Evolutionary conservation across 2,888 invertebrate genomes (phyloP).

Genomic region (Nomada flava): DNA sequence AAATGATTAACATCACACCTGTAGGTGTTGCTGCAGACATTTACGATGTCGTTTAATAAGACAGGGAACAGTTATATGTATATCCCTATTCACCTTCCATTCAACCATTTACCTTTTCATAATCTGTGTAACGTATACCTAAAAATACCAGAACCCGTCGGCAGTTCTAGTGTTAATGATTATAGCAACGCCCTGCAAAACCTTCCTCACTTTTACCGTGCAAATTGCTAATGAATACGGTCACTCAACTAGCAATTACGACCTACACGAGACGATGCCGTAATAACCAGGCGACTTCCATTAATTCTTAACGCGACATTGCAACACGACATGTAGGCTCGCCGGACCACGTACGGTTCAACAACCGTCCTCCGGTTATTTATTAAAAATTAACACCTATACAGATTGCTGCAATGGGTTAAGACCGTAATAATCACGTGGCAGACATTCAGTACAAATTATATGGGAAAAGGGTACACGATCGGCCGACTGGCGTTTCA

Average conservation of each 20-base stretch:
- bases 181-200: constrained; percentile 12
- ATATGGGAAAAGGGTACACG: constrained; percentile 3
- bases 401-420: constrained; percentile 37
- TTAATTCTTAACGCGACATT: constrained; percentile 55
- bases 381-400: constrained; percentile 54
- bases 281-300: constrained; percentile 50
- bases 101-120: too few relatives aligned
- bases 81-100: too few relatives aligned
- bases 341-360: constrained; percentile 38
- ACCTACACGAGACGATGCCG: constrained; percentile 55
- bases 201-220: constrained; percentile 17
- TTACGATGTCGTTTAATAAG: too few relatives aligned
- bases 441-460: constrained; percentile 3
- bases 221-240: constrained; percentile 33
- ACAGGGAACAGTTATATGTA: too few relatives aligned
- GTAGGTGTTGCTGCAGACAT: too few relatives aligned
- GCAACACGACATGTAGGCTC: constrained; percentile 60
- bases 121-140: not conserved
- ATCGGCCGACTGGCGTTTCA: not conserved
- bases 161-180: not conserved
- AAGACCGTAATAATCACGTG: constrained; percentile 16
- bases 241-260: constrained; percentile 37
- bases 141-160: too few relatives aligned
- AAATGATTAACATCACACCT: too few relatives aligned
- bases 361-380: constrained; percentile 35